Conservation (phyloP, 2,113 vertebrate genomes). For the Pogona vitticeps region DNA sequence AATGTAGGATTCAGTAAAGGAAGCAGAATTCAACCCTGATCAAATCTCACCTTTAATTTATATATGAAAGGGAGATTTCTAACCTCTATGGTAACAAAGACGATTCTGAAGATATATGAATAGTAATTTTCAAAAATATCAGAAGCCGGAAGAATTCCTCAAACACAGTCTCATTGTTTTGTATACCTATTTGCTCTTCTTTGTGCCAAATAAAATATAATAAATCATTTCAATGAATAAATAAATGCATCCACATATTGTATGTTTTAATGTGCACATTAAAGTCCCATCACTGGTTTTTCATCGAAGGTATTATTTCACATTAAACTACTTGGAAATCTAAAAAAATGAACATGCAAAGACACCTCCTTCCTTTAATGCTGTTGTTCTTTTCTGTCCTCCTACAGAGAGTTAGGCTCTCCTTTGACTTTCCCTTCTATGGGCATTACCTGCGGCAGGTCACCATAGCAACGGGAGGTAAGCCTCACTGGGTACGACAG, state of each 20-base stretch:
- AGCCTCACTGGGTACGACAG: conserved; percentile 37
- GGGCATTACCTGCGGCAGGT: conserved; percentile 92
- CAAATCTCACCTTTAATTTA: background rate
- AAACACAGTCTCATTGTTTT: background rate
- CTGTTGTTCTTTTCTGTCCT: conserved; percentile 3
- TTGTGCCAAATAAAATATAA: background rate
- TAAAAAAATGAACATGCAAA: background rate
- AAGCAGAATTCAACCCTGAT: too few relatives aligned
- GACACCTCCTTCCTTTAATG: background rate
- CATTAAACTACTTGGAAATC: background rate
- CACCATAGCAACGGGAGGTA: conserved; percentile 94
- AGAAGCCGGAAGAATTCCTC: background rate
- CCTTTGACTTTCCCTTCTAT: conserved; percentile 96
- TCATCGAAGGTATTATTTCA: background rate
- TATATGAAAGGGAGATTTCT: background rate
- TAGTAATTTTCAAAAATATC: background rate
- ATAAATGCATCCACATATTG: background rate
- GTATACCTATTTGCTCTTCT: background rate
- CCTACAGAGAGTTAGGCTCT: conserved; percentile 85
- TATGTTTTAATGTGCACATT: too few relatives aligned
- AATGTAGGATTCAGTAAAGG: too few relatives aligned
- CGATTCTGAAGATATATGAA: background rate
- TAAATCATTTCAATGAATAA: background rate
- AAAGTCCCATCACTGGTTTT: background rate
- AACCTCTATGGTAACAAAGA: background rate